Conservation (phyloP, 2,797 vertebrate genomes). For the Anas georgica region DNA sequence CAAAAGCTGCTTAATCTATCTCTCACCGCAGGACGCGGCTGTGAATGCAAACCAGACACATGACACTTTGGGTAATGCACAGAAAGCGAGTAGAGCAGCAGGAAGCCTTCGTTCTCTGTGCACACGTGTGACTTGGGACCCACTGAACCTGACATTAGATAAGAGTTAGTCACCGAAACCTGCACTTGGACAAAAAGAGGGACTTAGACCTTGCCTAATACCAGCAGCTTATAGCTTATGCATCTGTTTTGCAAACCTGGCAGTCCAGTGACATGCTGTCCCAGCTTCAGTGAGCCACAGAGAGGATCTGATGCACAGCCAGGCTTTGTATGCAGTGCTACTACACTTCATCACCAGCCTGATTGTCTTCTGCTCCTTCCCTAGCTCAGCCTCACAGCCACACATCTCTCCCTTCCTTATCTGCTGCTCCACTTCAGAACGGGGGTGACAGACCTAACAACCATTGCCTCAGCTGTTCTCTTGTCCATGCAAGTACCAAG, state of each 20-base stretch:
- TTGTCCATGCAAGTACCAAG: background rate
- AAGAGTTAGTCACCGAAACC: background rate
- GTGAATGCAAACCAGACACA: background rate
- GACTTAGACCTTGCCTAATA: background rate
- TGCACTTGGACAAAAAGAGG: accelerated
- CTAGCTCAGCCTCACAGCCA: background rate
- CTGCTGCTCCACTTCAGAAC: accelerated
- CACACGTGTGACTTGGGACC: accelerated
- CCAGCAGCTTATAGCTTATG: background rate
- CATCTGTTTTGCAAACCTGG: background rate
- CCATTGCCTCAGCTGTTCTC: background rate
- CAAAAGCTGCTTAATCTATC: background rate
- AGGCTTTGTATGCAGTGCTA: background rate
- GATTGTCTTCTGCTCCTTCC: background rate
- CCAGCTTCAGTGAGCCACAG: accelerated
- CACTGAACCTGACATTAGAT: background rate
- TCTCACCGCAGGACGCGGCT: background rate
- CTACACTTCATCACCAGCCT: background rate
- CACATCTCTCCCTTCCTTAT: accelerated
- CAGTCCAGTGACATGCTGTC: background rate
- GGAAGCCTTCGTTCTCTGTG: background rate
- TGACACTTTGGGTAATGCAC: background rate
- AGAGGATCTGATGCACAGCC: accelerated
- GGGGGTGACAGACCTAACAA: background rate
- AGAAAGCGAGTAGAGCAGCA: background rate